A percentile compares a stretch with the other conserved stretches of the same genome.
Conservation (phyloP, 1,140 invertebrate genomes). For the Trachymyrmex septentrionalis region DNA sequence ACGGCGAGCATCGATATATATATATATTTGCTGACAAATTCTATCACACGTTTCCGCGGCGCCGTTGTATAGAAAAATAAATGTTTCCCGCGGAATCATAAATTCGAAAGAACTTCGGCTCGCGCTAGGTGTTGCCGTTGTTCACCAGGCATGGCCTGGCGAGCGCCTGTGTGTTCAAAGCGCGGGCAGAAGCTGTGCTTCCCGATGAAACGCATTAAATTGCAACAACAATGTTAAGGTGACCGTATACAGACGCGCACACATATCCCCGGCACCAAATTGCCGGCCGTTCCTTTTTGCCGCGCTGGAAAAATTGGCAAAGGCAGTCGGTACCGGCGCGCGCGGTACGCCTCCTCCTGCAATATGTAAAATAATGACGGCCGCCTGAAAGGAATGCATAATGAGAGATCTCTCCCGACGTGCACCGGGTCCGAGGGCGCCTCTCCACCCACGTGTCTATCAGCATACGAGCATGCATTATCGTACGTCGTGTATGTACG, state of each 20-base stretch:
- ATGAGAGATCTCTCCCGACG: conserved; percentile 76
- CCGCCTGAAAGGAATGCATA: conserved; percentile 79
- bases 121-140: conserved; percentile 30
- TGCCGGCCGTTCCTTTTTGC: conserved; percentile 78
- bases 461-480: conserved; percentile 76
- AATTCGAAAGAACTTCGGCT: conserved; percentile 57
- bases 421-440: conserved; percentile 75
- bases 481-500: conserved; percentile 67
- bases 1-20: conserved; percentile 45
- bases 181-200: conserved; percentile 28
- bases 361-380: conserved; percentile 80
- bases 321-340: conserved; percentile 70
- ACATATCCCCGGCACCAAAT: conserved; percentile 67
- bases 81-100: conserved; percentile 56
- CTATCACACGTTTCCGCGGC: conserved; percentile 57
- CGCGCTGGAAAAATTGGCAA: conserved; percentile 77
- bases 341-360: conserved; percentile 76
- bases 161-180: conserved; percentile 44
- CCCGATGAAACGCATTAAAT: conserved; percentile 66
- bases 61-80: conserved; percentile 54
- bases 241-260: conserved; percentile 39
- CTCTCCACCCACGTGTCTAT: conserved; percentile 75
- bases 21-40: conserved; percentile 58
- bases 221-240: conserved; percentile 67
- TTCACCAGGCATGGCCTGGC: conserved; percentile 20